These are phyloP conservation scores for Adrianichthys oophorus DNA, from an alignment of 2,797 vertebrate species.

Conservation along the genomic window DNA sequence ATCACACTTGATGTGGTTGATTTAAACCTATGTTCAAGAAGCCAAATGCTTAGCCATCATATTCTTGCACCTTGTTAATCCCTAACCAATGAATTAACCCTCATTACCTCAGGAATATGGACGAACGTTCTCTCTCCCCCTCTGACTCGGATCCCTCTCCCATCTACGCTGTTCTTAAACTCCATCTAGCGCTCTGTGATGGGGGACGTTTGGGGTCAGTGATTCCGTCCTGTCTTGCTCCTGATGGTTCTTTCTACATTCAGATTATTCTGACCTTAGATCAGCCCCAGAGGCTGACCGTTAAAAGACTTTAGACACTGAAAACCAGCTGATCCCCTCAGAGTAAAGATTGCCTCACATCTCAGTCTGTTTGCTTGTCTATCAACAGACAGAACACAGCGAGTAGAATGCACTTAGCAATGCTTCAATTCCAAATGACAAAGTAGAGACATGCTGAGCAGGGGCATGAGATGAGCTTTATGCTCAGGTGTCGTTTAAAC, in stretches of 20 bases:
- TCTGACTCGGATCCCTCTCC: conserved; percentile 52
- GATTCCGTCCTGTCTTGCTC: conserved; percentile 86
- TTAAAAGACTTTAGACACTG: conserved; percentile 58
- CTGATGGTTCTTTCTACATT: conserved; percentile 83
- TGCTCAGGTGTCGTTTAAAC: conserved; percentile 63
- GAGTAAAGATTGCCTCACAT: conserved; percentile 52
- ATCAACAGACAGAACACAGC: conserved; percentile 27
- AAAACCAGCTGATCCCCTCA: conserved; percentile 63
- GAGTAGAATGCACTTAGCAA: conserved; percentile 37
- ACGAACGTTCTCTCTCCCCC: conserved; percentile 80
- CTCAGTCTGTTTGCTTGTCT: conserved; percentile 51
- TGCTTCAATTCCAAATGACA: conserved; percentile 62
- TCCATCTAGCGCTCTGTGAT: conserved; percentile 61
- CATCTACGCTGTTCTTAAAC: conserved; percentile 39
- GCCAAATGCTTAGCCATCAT: conserved; percentile 94
- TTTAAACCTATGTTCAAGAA: conserved; percentile 91
- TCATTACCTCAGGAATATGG: conserved; percentile 94
- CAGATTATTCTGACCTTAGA: conserved; percentile 75
- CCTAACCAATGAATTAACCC: conserved; percentile 98
- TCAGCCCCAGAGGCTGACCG: conserved; percentile 66
- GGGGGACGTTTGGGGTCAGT: conserved; percentile 71
- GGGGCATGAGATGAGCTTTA: conserved; percentile 62
- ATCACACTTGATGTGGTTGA: conserved; percentile 89
- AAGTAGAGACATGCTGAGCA: conserved; percentile 49
- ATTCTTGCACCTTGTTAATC: conserved; percentile 96